Evolutionary conservation across 53 echinoderm and acorn worm genomes (phyloP).

Genomic region (Hippasteria phrygiana): DNA sequence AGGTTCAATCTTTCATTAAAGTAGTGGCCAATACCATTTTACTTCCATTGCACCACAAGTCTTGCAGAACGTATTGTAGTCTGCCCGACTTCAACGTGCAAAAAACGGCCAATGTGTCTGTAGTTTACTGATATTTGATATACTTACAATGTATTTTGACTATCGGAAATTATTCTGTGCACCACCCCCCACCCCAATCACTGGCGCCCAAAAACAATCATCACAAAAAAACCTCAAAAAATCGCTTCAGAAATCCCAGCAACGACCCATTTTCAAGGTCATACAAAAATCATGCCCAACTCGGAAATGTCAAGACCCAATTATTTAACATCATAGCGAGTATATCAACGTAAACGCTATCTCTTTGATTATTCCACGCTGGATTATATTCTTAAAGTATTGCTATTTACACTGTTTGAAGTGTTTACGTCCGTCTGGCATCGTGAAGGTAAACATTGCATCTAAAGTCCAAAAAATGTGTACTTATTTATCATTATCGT

Average conservation of each 20-base stretch:
- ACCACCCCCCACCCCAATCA: neutral
- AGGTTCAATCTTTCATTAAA: no score
- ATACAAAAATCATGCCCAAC: neutral
- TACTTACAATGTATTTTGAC: neutral
- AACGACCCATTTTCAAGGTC: neutral
- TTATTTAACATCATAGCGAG: neutral
- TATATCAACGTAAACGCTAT: neutral
- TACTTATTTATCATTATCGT: neutral
- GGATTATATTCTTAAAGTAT: neutral
- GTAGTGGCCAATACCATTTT: no score
- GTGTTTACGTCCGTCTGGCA: constrained; percentile 29
- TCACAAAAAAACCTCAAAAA: neutral
- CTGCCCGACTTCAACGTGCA: no score
- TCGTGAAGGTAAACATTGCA: neutral
- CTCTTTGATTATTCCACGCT: neutral
- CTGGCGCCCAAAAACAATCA: neutral
- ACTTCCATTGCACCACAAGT: no score
- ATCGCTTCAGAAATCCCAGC: no score
- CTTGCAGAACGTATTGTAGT: no score
- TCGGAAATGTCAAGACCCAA: neutral
- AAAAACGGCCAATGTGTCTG: no score
- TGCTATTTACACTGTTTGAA: constrained; percentile 2
- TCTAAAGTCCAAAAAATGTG: constrained; percentile 32
- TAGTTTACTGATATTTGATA: no score
- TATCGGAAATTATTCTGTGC: neutral